These are phyloP conservation scores for Drosophila rubida DNA, from an alignment of 2,888 invertebrate genomes.

Conservation along the genomic window DNA sequence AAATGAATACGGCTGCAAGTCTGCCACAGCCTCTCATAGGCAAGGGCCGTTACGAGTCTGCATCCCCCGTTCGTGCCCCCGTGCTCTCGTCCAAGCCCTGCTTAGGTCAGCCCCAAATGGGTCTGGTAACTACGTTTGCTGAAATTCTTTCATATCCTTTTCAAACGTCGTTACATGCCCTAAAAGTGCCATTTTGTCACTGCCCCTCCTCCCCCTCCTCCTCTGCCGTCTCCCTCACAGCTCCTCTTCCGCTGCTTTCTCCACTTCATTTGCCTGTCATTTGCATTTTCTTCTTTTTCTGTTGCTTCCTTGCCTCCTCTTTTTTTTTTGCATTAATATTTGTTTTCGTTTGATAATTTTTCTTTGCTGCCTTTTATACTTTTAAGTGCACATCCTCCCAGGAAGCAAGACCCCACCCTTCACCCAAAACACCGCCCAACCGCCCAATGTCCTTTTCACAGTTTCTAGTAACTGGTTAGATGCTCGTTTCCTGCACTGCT, in stretches of 20 bases:
- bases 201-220: slow-evolving; percentile 23
- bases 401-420: slow-evolving; percentile 3
- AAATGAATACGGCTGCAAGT: slow-evolving; percentile 61
- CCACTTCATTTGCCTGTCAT: slow-evolving; percentile 62
- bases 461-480: slow-evolving; percentile 32
- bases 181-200: slow-evolving; percentile 78
- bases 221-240: slow-evolving; percentile 5
- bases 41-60: slow-evolving; percentile 22
- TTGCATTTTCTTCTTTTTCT: slow-evolving; percentile 65
- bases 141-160: slow-evolving; percentile 79
- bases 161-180: slow-evolving; percentile 75
- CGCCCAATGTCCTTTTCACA: slow-evolving; percentile 4
- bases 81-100: no score
- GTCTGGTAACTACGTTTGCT: slow-evolving; percentile 67
- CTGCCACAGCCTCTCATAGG: slow-evolving; percentile 16
- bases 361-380: slow-evolving; percentile 77
- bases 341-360: slow-evolving; percentile 82
- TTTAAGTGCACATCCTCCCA: slow-evolving; percentile 67
- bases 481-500: slow-evolving; percentile 38
- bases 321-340: slow-evolving; percentile 70
- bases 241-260: slow-evolving; percentile 3
- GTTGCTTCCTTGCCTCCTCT: slow-evolving; percentile 12
- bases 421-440: background rate
- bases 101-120: slow-evolving; percentile 40
- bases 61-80: background rate